These are phyloP conservation scores for Volucella inanis DNA, from an alignment of 2,888 invertebrate genomes.

Conservation along the genomic window DNA sequence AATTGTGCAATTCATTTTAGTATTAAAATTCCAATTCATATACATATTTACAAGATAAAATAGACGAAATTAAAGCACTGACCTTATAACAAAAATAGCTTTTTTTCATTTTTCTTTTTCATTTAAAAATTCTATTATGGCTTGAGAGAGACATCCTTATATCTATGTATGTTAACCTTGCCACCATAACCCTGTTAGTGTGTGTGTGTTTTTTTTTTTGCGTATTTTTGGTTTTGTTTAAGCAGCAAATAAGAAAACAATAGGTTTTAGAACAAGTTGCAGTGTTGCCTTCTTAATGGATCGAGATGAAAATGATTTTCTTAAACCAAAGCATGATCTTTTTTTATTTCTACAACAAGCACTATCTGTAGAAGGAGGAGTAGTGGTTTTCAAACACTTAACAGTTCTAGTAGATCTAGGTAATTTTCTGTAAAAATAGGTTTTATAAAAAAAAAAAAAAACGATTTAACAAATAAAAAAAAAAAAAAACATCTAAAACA, in stretches of 20 bases:
- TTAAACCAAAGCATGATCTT: conserved; percentile 77
- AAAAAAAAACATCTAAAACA: conserved; percentile 20
- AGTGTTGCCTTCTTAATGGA: conserved; percentile 90
- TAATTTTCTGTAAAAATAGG: conserved; percentile 69
- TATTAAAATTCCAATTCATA: conserved; percentile 46
- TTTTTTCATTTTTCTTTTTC: conserved; percentile 28
- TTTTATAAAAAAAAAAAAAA: conserved; percentile 9
- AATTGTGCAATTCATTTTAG: conserved; percentile 47
- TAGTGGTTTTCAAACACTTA: conserved; percentile 71
- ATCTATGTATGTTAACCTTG: conserved; percentile 48
- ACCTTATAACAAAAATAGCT: conserved; percentile 68
- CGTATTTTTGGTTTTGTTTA: conserved; percentile 77
- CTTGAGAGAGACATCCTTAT: conserved; percentile 47
- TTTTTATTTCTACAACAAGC: conserved; percentile 74
- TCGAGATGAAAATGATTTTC: conserved; percentile 77
- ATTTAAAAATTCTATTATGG: conserved; percentile 34
- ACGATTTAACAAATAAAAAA: conserved; percentile 1
- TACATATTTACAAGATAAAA: conserved; percentile 41
- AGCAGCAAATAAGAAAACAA: conserved; percentile 90
- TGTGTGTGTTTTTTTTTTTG: conserved; percentile 16
- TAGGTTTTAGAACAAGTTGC: conserved; percentile 89
- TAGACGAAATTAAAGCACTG: conserved; percentile 57
- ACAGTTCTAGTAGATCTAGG: conserved; percentile 44
- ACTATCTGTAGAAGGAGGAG: conserved; percentile 52
- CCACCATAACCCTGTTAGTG: conserved; percentile 64